phyloP scores from a whole-genome alignment of 2,797 vertebrate genomes.

The Neostethus bicornis region DNA sequence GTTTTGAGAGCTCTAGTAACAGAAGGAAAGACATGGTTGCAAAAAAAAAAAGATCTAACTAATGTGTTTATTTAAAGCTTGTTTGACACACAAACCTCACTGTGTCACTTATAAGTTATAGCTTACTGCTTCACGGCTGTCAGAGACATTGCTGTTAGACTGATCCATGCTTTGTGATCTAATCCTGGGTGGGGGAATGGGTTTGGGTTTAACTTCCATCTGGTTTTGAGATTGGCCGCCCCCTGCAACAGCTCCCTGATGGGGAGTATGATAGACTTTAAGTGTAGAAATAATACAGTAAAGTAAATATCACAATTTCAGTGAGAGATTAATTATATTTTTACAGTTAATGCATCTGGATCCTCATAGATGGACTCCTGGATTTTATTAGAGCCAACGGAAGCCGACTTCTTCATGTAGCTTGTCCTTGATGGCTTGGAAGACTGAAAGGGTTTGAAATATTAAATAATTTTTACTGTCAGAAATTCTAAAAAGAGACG shows the following conservation, averaged over 20 bases:
- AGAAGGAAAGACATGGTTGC: slow-evolving; percentile 1
- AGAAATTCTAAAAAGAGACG: neutral
- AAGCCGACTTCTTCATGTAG: neutral
- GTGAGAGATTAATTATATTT: neutral
- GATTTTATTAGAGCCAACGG: neutral
- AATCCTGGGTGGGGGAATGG: slow-evolving; percentile 42
- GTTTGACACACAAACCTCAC: neutral
- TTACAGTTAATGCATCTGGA: neutral
- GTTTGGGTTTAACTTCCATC: slow-evolving; percentile 21
- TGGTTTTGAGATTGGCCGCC: slow-evolving; percentile 1
- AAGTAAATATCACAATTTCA: neutral
- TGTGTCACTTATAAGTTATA: neutral
- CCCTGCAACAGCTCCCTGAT: slow-evolving; percentile 23
- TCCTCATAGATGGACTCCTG: slow-evolving; percentile 23
- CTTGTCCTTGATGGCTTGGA: slow-evolving; percentile 5
- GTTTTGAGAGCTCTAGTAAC: slow-evolving; percentile 9
- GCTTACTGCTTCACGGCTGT: slow-evolving; percentile 20
- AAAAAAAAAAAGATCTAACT: neutral
- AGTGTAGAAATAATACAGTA: neutral
- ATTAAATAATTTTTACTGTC: neutral
- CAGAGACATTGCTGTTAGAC: neutral
- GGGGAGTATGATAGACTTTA: neutral
- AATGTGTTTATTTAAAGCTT: neutral
- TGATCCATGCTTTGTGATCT: slow-evolving; percentile 3
- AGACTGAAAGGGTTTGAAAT: slow-evolving; percentile 7